These are phyloP conservation scores for Clarias fuscus DNA, from an alignment of 2,797 vertebrate genomes.

Conservation along the genomic window DNA sequence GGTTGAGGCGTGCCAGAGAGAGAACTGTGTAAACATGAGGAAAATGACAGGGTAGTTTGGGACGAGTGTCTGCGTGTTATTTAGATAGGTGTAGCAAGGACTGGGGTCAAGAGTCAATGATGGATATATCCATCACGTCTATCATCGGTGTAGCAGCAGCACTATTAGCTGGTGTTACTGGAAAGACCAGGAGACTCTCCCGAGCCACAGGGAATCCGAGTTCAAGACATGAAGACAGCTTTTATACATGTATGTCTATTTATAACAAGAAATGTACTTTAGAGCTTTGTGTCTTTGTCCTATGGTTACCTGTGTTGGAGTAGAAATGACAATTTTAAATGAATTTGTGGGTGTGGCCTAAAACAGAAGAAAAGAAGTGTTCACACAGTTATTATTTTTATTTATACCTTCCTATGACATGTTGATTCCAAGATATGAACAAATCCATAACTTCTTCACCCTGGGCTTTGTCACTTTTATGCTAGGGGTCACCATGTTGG, in stretches of 20 bases:
- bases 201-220: background rate
- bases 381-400: background rate
- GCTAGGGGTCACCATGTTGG: no score
- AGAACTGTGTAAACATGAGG: constrained; percentile 40
- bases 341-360: constrained; percentile 6
- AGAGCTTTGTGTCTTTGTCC: background rate
- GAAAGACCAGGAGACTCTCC: background rate
- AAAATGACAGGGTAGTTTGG: background rate
- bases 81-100: background rate
- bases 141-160: background rate
- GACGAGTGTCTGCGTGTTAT: background rate
- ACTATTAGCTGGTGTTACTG: background rate
- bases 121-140: background rate
- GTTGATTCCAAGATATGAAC: background rate
- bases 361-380: background rate
- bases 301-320: background rate
- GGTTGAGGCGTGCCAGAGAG: constrained; percentile 18
- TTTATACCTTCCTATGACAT: background rate
- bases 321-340: background rate
- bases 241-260: background rate
- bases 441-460: background rate
- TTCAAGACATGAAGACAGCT: background rate
- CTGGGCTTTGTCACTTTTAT: no score
- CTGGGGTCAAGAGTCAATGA: background rate
- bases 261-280: background rate